Evolutionary conservation across 2,113 vertebrate species (phyloP).

Genomic region (Brachyhypopomus gauderio): DNA sequence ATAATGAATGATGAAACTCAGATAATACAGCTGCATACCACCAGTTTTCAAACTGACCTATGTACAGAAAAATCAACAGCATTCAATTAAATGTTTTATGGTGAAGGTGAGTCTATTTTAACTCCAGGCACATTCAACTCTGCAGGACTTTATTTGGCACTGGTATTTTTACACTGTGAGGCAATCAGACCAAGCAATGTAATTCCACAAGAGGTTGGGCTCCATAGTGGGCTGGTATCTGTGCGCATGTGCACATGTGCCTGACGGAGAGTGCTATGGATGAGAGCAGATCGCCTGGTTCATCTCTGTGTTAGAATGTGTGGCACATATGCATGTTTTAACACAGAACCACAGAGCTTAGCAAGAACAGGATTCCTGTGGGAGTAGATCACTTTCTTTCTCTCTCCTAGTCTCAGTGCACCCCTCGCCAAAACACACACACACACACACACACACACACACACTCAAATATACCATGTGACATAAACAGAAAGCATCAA

Average conservation of each 20-base stretch:
- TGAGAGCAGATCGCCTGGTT: constrained; percentile 2
- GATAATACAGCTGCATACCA: too few relatives aligned
- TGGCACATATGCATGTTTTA: constrained; percentile 52
- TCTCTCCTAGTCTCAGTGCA: constrained; percentile 30
- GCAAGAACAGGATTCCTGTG: constrained; percentile 57
- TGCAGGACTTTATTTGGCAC: too few relatives aligned
- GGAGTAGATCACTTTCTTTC: constrained; percentile 53
- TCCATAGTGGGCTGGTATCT: too few relatives aligned
- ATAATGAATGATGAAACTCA: too few relatives aligned
- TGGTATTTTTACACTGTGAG: too few relatives aligned
- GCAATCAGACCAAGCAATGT: too few relatives aligned
- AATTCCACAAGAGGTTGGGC: too few relatives aligned
- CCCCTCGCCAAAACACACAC: constrained; percentile 6
- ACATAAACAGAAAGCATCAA: constrained; percentile 64
- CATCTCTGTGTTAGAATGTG: constrained; percentile 21
- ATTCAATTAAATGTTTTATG: too few relatives aligned
- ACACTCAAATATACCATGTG: constrained; percentile 49
- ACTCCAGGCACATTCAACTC: too few relatives aligned
- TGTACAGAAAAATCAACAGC: too few relatives aligned
- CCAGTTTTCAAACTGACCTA: too few relatives aligned
- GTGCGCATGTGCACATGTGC: neutral
- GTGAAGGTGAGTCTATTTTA: too few relatives aligned
- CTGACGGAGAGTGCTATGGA: neutral
- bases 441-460: constrained; percentile 42
- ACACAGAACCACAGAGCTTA: constrained; percentile 31